Evolutionary conservation across 2,113 vertebrate genomes (phyloP).

Genomic region (Channa maculata): DNA sequence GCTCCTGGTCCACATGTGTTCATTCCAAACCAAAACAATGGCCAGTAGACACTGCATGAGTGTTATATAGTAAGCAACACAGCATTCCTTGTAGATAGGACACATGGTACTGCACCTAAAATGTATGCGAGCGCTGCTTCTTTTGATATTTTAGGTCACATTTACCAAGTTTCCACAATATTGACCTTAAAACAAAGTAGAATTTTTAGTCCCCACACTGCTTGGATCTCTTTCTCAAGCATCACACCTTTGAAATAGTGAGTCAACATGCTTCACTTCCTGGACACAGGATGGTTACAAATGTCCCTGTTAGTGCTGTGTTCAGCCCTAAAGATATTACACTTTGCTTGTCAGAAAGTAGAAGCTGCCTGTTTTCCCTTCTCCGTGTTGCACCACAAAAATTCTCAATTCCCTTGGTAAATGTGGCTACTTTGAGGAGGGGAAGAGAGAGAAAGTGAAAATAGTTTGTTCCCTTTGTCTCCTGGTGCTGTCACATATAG

Average conservation of each 20-base stretch:
- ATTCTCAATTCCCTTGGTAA: constrained; percentile 39
- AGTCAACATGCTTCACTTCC: constrained; percentile 42
- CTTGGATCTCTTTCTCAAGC: too few species aligned
- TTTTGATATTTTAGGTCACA: constrained; percentile 34
- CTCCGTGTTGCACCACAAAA: constrained; percentile 32
- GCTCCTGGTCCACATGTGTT: too few species aligned
- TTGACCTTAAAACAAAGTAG: constrained; percentile 52
- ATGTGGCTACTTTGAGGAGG: constrained; percentile 17
- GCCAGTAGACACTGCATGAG: neutral
- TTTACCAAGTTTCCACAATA: constrained; percentile 13
- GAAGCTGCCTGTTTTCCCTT: constrained; percentile 37
- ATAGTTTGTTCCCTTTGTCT: constrained; percentile 41
- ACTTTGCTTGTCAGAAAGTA: constrained; percentile 40
- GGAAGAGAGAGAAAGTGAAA: constrained; percentile 13
- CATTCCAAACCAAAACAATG: neutral
- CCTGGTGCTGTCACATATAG: constrained; percentile 36
- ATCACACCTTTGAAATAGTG: constrained; percentile 22
- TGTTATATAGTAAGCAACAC: neutral
- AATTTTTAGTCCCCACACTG: constrained; percentile 6
- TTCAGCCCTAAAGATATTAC: constrained; percentile 50
- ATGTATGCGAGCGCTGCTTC: constrained; percentile 23
- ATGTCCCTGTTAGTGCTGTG: constrained; percentile 54
- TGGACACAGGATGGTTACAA: constrained; percentile 27
- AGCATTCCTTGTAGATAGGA: neutral
- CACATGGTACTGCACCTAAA: neutral